phyloP scores from a whole-genome alignment of 1,140 invertebrate genomes.

The Euborellia annulipes region DNA sequence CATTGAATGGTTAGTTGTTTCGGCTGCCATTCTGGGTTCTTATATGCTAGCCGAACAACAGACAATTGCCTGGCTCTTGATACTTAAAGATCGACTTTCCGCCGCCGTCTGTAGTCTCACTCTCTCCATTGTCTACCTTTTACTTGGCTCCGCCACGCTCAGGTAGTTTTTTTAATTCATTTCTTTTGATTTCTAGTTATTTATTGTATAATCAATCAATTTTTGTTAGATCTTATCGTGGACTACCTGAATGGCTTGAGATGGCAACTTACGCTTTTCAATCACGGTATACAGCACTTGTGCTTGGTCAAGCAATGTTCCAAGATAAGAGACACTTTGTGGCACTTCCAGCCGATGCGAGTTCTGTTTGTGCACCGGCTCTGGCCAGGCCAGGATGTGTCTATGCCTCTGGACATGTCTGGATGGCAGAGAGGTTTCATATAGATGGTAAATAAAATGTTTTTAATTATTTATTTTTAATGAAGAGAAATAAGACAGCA shows the following conservation, averaged over 20 bases:
- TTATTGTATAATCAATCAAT: not conserved
- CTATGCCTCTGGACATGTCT: too few species aligned
- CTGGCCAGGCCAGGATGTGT: too few species aligned
- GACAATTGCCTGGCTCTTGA: constrained; percentile 61
- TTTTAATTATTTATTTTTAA: too few species aligned
- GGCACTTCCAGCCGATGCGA: constrained; percentile 16
- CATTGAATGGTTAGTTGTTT: constrained; percentile 39
- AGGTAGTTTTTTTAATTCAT: too few species aligned
- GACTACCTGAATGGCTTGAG: constrained; percentile 60
- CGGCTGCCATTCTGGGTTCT: constrained; percentile 53
- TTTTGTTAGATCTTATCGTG: constrained; percentile 28
- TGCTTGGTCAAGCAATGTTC: constrained; percentile 52
- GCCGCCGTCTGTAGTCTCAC: constrained; percentile 62
- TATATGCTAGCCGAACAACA: constrained; percentile 72
- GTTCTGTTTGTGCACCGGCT: too few species aligned
- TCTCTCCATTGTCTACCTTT: constrained; percentile 51
- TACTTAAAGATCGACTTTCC: constrained; percentile 57
- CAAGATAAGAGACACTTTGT: not conserved
- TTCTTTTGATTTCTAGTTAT: not conserved
- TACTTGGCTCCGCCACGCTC: constrained; percentile 61
- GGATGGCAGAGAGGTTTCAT: too few species aligned
- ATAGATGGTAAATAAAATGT: too few species aligned
- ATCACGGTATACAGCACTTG: constrained; percentile 55
- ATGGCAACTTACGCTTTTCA: constrained; percentile 65
- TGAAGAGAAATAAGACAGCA: too few species aligned